Conservation (phyloP, 2,888 invertebrate genomes). For the Drosophila stalkeri region DNA sequence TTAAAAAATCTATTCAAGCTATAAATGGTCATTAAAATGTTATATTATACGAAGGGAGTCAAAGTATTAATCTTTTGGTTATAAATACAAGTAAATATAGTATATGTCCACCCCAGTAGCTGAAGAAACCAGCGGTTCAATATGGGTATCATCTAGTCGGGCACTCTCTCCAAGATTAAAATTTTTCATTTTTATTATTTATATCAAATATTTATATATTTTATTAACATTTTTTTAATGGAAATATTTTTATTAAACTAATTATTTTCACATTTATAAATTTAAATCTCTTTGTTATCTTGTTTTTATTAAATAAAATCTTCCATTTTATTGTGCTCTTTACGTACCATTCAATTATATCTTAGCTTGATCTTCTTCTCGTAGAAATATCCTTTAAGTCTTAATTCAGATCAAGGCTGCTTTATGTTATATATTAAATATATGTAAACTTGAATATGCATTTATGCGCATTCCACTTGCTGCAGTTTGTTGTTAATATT, state of each 20-base stretch:
- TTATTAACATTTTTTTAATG: background rate
- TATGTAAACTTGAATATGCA: background rate
- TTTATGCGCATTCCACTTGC: constrained; percentile 17
- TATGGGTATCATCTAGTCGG: background rate
- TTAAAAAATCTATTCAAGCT: too few species aligned
- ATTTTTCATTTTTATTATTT: background rate
- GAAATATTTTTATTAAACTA: background rate
- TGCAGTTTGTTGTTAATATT: constrained; percentile 11
- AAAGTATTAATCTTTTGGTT: too few species aligned
- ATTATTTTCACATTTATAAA: background rate
- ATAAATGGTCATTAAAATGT: too few species aligned
- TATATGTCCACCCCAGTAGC: too few species aligned
- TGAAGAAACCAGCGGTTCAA: too few species aligned
- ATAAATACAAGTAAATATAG: too few species aligned
- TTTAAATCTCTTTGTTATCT: background rate
- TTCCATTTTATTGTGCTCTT: background rate
- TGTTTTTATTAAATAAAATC: background rate
- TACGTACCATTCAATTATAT: constrained; percentile 50
- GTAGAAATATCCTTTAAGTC: background rate
- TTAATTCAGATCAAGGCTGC: background rate
- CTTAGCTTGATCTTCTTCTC: background rate
- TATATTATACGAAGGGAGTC: too few species aligned
- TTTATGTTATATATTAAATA: background rate
- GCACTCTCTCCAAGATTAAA: too few species aligned
- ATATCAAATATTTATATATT: background rate